Conservation (phyloP, 2,888 invertebrate species). For the Smittia aterrima region DNA sequence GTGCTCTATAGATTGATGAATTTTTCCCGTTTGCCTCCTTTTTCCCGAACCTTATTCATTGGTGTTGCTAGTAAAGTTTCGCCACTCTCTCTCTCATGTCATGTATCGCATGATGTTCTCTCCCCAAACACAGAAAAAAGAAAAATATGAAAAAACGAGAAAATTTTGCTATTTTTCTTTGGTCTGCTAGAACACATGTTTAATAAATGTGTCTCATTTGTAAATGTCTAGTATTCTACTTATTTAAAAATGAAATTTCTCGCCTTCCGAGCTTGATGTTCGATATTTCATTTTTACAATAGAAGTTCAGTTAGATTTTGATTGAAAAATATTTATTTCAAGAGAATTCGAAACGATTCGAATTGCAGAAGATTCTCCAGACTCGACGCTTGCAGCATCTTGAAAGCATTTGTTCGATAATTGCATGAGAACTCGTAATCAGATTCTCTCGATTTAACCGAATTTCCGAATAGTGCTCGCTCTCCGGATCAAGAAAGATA, state of each 20-base stretch:
- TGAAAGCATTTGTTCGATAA: not conserved
- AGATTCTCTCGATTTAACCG: conserved; percentile 1
- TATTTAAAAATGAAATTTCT: conserved; percentile 40
- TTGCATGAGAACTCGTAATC: not conserved
- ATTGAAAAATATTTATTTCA: conserved; percentile 28
- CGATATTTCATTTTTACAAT: conserved; percentile 34
- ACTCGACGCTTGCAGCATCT: not conserved
- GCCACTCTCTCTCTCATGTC: conserved; percentile 34
- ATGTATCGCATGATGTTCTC: conserved; percentile 9
- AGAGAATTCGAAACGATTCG: not conserved
- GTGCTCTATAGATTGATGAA: conserved; percentile 32
- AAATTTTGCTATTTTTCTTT: not conserved
- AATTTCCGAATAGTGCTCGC: not conserved
- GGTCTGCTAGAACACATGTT: conserved; percentile 28
- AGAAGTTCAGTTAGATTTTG: conserved; percentile 15
- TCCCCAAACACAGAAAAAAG: not conserved
- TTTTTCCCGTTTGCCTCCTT: not conserved
- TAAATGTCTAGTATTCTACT: conserved; percentile 38
- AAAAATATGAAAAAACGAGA: not conserved
- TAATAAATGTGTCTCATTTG: conserved; percentile 35
- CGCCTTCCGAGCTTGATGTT: conserved; percentile 11
- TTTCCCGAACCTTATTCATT: not conserved
- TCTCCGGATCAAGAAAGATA: not conserved
- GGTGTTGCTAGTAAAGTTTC: not conserved
- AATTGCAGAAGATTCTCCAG: not conserved